phyloP scores from a whole-genome alignment of 2,113 vertebrate species.

The Lanius ludovicianus region DNA sequence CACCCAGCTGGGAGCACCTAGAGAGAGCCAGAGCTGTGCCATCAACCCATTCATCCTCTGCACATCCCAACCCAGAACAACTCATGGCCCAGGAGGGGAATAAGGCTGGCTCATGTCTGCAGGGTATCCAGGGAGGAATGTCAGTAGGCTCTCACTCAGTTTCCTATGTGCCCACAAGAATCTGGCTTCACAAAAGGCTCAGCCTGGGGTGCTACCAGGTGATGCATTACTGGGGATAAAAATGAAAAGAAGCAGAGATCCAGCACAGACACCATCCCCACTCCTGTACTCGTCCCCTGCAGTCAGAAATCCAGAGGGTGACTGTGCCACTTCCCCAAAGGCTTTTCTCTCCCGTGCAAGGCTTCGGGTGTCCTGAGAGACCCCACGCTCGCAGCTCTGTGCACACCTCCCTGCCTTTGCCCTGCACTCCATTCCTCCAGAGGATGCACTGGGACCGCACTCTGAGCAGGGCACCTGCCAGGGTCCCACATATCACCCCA shows the following conservation, averaged over 20 bases:
- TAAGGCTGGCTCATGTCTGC: accelerated
- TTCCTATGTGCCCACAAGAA: background rate
- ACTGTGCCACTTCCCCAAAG: accelerated
- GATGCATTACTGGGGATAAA: accelerated
- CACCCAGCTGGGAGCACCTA: background rate
- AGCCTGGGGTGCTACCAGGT: background rate
- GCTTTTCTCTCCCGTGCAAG: background rate
- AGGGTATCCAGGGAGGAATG: background rate
- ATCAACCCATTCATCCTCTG: accelerated
- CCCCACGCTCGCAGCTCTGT: accelerated
- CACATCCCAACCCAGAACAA: accelerated
- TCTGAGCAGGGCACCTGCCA: background rate
- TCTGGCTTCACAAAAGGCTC: background rate
- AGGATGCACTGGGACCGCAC: background rate
- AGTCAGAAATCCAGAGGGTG: background rate
- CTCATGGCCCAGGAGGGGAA: background rate
- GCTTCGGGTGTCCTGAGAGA: background rate
- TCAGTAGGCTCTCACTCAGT: background rate
- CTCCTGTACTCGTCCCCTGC: background rate
- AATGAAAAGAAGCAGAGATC: background rate
- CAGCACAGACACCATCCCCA: accelerated
- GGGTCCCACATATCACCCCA: accelerated
- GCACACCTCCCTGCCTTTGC: background rate
- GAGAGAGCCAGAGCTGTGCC: background rate
- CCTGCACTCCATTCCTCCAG: accelerated